Percentiles rank a stretch among this genome's conserved stretches.
These are phyloP conservation scores for Pandion haliaetus DNA, from an alignment of 2,113 vertebrate species.

Conservation along the genomic window DNA sequence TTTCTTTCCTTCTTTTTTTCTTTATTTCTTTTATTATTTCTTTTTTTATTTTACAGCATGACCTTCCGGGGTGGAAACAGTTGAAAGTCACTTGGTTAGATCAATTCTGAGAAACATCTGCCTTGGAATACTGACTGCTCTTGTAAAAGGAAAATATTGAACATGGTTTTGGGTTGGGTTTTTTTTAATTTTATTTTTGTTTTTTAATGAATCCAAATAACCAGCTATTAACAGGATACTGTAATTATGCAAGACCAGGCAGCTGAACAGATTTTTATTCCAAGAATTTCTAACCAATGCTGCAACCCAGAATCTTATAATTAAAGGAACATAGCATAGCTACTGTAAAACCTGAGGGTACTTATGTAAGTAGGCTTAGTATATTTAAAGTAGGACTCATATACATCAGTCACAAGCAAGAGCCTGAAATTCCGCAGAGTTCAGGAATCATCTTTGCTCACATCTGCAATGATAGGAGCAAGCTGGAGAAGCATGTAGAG, in stretches of 20 bases:
- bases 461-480: background rate
- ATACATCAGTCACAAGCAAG: background rate
- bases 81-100: background rate
- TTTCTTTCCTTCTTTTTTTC: background rate
- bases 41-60: background rate
- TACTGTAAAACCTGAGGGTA: background rate
- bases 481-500: background rate
- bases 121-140: background rate
- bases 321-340: background rate
- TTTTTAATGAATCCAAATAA: background rate
- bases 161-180: background rate
- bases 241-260: background rate
- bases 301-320: background rate
- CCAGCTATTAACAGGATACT: background rate
- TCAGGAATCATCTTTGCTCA: background rate
- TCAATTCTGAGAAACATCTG: background rate
- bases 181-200: background rate
- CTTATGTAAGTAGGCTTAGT: background rate
- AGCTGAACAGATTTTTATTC: background rate
- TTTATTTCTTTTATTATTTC: background rate
- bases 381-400: background rate
- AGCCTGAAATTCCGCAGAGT: background rate
- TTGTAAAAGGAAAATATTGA: background rate
- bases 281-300: background rate
- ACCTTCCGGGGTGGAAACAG: background rate